Evolutionary conservation across 2,888 invertebrate species (phyloP).

Genomic region (Lasioglossum vierecki): DNA sequence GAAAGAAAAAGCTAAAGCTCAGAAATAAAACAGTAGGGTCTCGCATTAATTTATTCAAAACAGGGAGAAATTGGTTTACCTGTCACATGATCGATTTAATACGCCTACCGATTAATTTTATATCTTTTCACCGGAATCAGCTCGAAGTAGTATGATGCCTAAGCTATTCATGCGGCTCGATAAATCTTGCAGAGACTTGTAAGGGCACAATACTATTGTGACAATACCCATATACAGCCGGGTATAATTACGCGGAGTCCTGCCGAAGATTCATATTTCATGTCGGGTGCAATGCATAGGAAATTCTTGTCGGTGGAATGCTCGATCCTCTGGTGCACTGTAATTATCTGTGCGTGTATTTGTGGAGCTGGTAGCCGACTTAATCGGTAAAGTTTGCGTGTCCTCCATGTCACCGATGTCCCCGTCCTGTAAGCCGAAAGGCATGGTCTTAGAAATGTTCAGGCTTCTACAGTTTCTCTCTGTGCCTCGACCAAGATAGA

Average conservation of each 20-base stretch:
- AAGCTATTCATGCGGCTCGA: constrained; percentile 36
- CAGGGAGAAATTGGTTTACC: constrained; percentile 11
- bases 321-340: constrained; percentile 34
- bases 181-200: constrained; percentile 37
- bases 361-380: constrained; percentile 49
- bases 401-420: constrained; percentile 77
- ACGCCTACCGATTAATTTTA: constrained; percentile 37
- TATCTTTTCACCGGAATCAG: constrained; percentile 28
- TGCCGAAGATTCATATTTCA: constrained; percentile 53
- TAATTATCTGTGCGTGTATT: constrained; percentile 63
- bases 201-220: not conserved
- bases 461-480: constrained; percentile 52
- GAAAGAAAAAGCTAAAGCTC: not conserved
- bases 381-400: constrained; percentile 74
- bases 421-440: constrained; percentile 61
- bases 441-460: constrained; percentile 41
- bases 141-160: constrained; percentile 20
- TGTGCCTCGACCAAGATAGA: constrained; percentile 40
- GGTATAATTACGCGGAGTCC: constrained; percentile 38
- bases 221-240: constrained; percentile 11
- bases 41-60: constrained; percentile 5
- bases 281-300: constrained; percentile 40
- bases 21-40: not conserved
- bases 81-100: constrained; percentile 43
- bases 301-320: constrained; percentile 37